Evolutionary conservation across 37 sponge, comb jelly and placozoan genomes (phyloP).

Genomic region (Tethya wilhelma): DNA sequence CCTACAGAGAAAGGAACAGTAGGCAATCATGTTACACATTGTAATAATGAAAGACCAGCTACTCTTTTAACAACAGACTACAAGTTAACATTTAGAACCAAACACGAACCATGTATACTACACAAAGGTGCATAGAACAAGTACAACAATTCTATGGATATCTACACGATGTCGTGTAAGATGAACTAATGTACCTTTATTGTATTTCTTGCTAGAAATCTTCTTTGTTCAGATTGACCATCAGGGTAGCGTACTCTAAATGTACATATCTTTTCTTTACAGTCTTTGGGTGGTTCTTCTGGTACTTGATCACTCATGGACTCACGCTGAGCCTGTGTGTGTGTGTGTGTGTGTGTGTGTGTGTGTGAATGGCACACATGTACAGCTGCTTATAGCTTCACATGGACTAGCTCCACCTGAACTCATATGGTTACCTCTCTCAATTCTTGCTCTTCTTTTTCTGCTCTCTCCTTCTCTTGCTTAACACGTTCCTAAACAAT

Average conservation of each 20-base stretch:
- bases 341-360: not conserved
- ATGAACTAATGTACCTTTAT: conserved; percentile 21
- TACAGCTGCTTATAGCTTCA: not conserved
- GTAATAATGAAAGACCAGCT: not conserved
- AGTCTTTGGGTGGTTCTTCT: conserved; percentile 52
- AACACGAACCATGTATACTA: not conserved
- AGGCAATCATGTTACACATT: not conserved
- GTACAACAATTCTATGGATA: not conserved
- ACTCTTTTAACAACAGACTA: not conserved
- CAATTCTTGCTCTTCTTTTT: conserved; percentile 47
- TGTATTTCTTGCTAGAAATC: conserved; percentile 70
- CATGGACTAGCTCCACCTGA: no score
- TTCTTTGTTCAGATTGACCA: conserved; percentile 53
- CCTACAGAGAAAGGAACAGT: conserved; percentile 7
- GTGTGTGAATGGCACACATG: not conserved
- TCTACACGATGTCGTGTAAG: not conserved
- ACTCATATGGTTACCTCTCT: conserved; percentile 12
- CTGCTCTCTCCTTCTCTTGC: conserved; percentile 26
- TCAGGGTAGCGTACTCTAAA: conserved; percentile 74
- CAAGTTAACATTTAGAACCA: not conserved
- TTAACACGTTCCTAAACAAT: conserved; percentile 18
- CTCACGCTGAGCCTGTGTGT: conserved; percentile 28
- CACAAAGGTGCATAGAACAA: not conserved
- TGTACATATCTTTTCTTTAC: conserved; percentile 44
- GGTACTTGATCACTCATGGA: conserved; percentile 51